These are phyloP conservation scores for Pavo muticus DNA, from an alignment of 2,113 vertebrate genomes.

Conservation along the genomic window DNA sequence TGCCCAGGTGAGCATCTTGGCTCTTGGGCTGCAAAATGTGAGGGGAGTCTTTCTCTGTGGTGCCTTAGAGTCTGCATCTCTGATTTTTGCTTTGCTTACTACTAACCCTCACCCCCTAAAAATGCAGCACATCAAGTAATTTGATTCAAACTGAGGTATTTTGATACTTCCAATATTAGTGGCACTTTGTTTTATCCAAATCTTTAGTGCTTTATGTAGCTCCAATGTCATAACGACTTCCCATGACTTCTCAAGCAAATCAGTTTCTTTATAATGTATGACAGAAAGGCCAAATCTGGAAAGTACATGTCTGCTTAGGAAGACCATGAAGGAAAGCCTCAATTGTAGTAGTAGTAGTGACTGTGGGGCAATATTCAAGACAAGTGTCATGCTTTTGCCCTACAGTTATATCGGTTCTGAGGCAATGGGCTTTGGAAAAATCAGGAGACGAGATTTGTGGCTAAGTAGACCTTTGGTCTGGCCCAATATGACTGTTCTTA, in stretches of 20 bases:
- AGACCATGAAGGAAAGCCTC: neutral
- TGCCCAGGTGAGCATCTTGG: neutral
- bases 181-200: neutral
- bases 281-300: neutral
- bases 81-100: neutral
- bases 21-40: neutral
- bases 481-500: neutral
- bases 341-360: neutral
- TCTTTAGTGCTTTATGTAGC: neutral
- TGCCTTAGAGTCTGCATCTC: neutral
- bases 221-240: neutral
- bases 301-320: neutral
- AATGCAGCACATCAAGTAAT: neutral
- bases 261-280: neutral
- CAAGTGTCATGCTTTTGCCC: neutral
- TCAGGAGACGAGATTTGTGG: neutral
- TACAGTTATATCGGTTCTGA: fast-evolving
- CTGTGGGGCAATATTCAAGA: neutral
- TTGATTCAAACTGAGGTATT: neutral
- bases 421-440: neutral
- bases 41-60: neutral
- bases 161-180: neutral
- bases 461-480: neutral
- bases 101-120: neutral
- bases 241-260: neutral